Evolutionary conservation across 2,797 vertebrate genomes (phyloP).

Genomic region (Ciconia nigra): DNA sequence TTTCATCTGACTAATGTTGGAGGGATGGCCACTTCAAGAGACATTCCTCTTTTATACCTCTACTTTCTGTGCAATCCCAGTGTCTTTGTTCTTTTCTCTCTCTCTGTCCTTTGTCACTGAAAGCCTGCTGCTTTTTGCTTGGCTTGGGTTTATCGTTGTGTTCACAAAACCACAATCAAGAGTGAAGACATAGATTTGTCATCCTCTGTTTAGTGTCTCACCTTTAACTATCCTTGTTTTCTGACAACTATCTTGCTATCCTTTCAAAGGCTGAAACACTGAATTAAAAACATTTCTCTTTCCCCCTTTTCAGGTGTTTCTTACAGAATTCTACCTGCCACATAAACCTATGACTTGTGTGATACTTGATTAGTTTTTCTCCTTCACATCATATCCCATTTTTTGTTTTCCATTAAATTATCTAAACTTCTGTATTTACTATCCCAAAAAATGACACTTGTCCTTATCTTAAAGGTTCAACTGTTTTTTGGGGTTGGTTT

Average conservation of each 20-base stretch:
- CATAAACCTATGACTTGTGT: neutral
- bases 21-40: neutral
- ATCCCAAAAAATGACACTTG: neutral
- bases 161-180: neutral
- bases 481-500: neutral
- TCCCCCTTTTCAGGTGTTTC: neutral
- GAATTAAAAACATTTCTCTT: neutral
- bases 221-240: neutral
- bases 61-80: neutral
- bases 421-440: neutral
- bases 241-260: neutral
- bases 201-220: neutral
- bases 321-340: neutral
- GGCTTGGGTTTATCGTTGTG: neutral
- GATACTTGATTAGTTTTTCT: neutral
- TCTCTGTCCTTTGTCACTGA: neutral
- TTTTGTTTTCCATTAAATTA: neutral
- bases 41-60: neutral
- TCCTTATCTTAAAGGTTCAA: neutral
- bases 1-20: neutral
- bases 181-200: neutral
- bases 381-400: neutral
- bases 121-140: neutral
- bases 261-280: neutral
- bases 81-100: neutral